Evolutionary conservation across 1,140 invertebrate genomes (phyloP), one percentile per base, ranked within the genome.

Genomic region (Aphis craccivora): DNA sequence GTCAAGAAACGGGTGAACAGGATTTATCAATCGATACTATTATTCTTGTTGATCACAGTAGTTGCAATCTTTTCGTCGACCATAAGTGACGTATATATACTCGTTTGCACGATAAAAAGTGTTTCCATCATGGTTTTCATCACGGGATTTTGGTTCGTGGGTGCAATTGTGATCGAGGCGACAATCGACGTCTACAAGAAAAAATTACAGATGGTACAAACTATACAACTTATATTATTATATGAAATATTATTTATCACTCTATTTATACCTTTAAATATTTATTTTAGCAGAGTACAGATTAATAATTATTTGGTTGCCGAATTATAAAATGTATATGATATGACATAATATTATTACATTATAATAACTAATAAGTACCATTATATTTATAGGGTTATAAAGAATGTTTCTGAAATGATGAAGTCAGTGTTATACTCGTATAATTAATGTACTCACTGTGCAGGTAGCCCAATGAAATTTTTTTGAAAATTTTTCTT

Each of bases 181-280:
- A 90, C 35, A 25, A 55, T 35, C 53, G 88, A 90, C 3, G 1
- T 23, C 8, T 55, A 55, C 53, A 89, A 51, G 35, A 89, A 53
- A 35, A 89, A 89, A 89, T 53, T 89, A 37, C 87, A 89, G 53
- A 89, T 6, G 87, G 87, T 89, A 89, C 3, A n/a, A 67, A 67
- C n/a, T n/a, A 40, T 40, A 67, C 60, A 67, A 25, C 25, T 55
- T 55, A 25, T 55, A 25, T 40, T 40, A 40, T 40, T 2, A 9
- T 9, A 30, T 9, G 30, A 60, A 0, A 60, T 11, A 30, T 30
- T 30, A 60, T 60, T 11, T 9, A 60, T 23, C 53, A 25, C 53
- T 55, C 6, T 55, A 23, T 55, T 8, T 25, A 25, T 25, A 7
- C 25, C 7, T 25, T 0, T 60, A 60, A 30, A n/a, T 14, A n/a